Base-by-base conservation (phyloP, 2,113 vertebrate species). In the Pipra filicauda region DNA sequence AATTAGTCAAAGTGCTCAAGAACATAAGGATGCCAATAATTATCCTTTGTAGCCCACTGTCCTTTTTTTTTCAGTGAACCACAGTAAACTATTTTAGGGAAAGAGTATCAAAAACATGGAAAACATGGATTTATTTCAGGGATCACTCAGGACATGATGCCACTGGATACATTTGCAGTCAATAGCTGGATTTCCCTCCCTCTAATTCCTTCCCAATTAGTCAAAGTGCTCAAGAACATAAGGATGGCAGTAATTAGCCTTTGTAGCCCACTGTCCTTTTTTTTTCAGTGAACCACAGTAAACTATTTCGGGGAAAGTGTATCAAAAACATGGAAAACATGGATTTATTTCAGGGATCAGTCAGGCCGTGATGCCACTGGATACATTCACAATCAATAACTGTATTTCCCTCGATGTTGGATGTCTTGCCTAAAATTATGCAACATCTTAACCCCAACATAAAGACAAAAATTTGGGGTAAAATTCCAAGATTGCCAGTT, bases 321-420 rank as follows among this genome's bases (percentile, higher is more conserved):
- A 22, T 70, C 26, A 69, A 54, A 65, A 55, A 11, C 5, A 41
- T 7, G 8, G 73, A 55, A 65, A 73, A 8, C 22, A 13, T 4
- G 66, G 17, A 8, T 72, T n/a, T 49, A 22, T 81, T 59, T 10
- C 46, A 31, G 39, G 33, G 26, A 59, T 49, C 61, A 8, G n/a
- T n/a, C 30, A 35, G 64, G 48, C 3, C 15, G 4, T 3, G 37
- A 26, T 48, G 14, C 51, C 57, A 31, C n/a, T 4, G 37, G 31
- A 33, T 0, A 4, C 12, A 6, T 24, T 37, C n/a, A 6, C 16
- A 43, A 12, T 14, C 64, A 74, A 2, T 2, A 62, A 8, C 3
- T 9, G 22, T 5, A 48, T 13, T 66, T 28, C 11, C 26, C 7
- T 66, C 48, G 7, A 3, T 70, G 4, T 20, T 26, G 33, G 28